A percentile compares a stretch with the other conserved stretches of the same genome.
phyloP scores from a whole-genome alignment of 35 echinoderm and acorn worm genomes.

The Anneissia japonica region DNA sequence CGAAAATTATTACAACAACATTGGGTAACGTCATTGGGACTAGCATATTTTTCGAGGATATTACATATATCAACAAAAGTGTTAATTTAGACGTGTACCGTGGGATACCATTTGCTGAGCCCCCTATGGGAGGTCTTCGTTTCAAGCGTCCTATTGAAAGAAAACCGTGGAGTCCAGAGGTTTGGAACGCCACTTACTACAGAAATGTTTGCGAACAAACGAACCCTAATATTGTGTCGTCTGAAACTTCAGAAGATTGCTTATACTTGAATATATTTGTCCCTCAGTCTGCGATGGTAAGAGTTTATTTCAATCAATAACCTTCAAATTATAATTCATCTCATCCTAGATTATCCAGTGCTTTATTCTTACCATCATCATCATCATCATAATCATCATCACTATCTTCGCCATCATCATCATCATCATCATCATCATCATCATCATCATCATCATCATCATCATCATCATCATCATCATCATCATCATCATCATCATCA shows the following conservation, averaged over 20 bases:
- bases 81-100: conserved; percentile 5
- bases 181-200: background rate
- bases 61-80: background rate
- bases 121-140: conserved; percentile 8
- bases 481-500: no score
- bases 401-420: no score
- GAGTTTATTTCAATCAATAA: background rate
- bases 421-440: no score
- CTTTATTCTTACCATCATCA: no score
- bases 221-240: background rate
- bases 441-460: no score
- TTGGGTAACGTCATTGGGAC: background rate
- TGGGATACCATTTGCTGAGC: conserved; percentile 47
- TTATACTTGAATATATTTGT: conserved; percentile 32
- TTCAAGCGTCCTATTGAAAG: background rate
- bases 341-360: no score
- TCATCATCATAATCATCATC: no score
- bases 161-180: background rate
- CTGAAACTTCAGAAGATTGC: conserved; percentile 24
- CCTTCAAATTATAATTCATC: no score
- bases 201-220: background rate
- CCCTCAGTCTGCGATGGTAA: conserved; percentile 3
- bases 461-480: no score
- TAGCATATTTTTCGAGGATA: background rate
- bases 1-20: background rate